These are phyloP conservation scores for Cyrtorhinus lividipennis DNA, from an alignment of 1,140 invertebrate species.

Conservation along the genomic window DNA sequence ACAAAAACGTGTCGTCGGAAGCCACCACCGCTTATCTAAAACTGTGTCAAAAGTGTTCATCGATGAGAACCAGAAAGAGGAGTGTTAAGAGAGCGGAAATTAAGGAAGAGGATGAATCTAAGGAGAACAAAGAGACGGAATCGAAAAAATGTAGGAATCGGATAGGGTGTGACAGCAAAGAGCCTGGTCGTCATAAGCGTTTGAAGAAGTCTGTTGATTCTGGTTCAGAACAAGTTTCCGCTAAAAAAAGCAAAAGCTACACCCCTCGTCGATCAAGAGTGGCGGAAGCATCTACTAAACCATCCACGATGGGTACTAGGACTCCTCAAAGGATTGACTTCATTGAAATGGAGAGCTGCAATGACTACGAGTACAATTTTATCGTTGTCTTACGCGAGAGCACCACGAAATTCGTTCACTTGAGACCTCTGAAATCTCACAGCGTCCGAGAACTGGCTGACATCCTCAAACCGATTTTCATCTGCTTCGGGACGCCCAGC, in stretches of 20 bases:
- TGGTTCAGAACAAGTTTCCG: background rate
- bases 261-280: background rate
- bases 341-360: background rate
- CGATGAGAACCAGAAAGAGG: background rate
- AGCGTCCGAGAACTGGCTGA: background rate
- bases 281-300: background rate
- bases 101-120: background rate
- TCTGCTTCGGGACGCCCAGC: background rate
- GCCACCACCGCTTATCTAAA: background rate
- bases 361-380: slow-evolving; percentile 6
- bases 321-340: background rate
- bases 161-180: background rate
- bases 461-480: background rate
- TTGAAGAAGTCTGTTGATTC: background rate
- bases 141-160: background rate
- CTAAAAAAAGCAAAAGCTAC: background rate
- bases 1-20: slow-evolving; percentile 8
- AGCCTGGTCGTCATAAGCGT: background rate
- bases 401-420: slow-evolving; percentile 9
- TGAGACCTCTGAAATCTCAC: background rate
- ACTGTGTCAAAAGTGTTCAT: background rate
- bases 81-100: background rate
- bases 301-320: background rate
- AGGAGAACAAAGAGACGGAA: background rate
- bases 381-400: slow-evolving; percentile 2